Base-by-base conservation (phyloP, 2,113 vertebrate species). In the Oryzias melastigma region DNA sequence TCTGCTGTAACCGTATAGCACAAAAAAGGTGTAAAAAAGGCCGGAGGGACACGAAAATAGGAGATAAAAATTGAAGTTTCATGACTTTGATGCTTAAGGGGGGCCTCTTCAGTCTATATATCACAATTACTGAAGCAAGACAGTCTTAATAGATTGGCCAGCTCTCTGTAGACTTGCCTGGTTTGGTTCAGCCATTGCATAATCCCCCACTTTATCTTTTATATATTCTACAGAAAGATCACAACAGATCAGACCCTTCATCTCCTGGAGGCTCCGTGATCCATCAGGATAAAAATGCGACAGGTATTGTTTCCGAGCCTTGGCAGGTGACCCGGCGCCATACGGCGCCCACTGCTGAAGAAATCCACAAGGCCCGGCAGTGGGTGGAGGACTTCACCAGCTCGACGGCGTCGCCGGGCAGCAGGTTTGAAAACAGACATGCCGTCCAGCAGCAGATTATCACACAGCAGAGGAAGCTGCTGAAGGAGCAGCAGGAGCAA, bases 401-500 rank as follows among this genome's bases (percentile, higher is more conserved):
- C 18, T n/a, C 53, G 5, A 18, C 20, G 0, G 62, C n/a, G n/a
- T 42, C 64, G 5, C 16, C 6, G 0, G 77, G 87, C 0, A 69
- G 82, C 62, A 22, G 63, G 65, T 94, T 92, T 65, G 87, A 92
- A 72, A 87, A 88, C 69, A 86, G 71, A 27, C 85, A 94, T 1
- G 46, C 80, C 41, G 89, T 85, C 74, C 95, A 97, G 87, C 91
- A 93, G 74, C 88, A 85, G 68, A 85, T 95, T 65, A 95, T 96
- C 59, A 62, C 90, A 13, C 85, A 94, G 69, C 96, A 98, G 73
- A 93, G 80, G 68, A 90, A 84, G 73, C 93, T 93, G 69, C 91
- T 98, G 76, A 87, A 91, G 81, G 93, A 95, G 73, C 95, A 98
- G 82, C 87, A 92, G 65, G 87, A 94, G 63, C 81, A 92, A 68